phyloP scores from a whole-genome alignment of 2,113 vertebrate species.

The Gadus chalcogrammus region DNA sequence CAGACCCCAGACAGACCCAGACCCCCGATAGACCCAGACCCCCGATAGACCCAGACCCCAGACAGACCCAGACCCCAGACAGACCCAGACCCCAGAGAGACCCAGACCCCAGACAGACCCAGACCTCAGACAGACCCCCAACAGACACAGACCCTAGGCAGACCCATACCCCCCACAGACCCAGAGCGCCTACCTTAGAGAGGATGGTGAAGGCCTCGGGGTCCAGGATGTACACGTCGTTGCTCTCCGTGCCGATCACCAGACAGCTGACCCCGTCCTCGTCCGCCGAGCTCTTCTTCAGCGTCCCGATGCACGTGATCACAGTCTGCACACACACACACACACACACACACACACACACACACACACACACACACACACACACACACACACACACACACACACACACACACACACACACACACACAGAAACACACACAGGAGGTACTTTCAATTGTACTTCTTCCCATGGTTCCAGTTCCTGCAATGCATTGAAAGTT shows the following conservation, averaged over 20 bases:
- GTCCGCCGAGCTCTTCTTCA: conserved; percentile 88
- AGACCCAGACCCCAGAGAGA: no score
- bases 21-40: no score
- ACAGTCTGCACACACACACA: conserved; percentile 73
- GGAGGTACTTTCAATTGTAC: no score
- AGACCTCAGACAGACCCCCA: no score
- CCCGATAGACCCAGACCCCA: no score
- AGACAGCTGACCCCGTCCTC: conserved; percentile 86
- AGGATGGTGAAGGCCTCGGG: conserved; percentile 85
- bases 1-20: no score
- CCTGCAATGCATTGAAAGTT: no score
- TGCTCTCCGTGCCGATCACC: conserved; percentile 83
- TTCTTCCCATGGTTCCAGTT: no score
- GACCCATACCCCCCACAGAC: no score
- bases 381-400: conserved; percentile 10
- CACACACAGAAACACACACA: not conserved
- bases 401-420: conserved; percentile 15
- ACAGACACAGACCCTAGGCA: no score
- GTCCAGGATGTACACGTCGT: conserved; percentile 80
- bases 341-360: conserved; percentile 1
- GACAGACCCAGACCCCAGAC: no score
- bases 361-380: conserved; percentile 14
- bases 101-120: no score
- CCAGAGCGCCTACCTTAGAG: conserved; percentile 64
- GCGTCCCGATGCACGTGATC: conserved; percentile 84